A percentile compares a stretch with the other conserved stretches of the same genome.
phyloP scores from a whole-genome alignment of 1,140 invertebrate genomes.

The Apocrypta bakeri region DNA sequence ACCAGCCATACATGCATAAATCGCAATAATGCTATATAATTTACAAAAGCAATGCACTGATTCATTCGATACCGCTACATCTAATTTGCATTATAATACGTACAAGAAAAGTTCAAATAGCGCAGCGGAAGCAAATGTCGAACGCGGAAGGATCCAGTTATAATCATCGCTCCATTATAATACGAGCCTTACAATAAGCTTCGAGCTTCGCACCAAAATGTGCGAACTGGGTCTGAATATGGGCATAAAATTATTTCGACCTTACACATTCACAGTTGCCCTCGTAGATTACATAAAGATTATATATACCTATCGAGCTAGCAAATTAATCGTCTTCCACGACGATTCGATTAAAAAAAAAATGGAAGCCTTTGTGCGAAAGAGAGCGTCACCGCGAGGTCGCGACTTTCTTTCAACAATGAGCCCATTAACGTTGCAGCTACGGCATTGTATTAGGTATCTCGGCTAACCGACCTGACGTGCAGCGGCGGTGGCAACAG shows the following conservation, averaged over 20 bases:
- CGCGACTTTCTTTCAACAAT: conserved; percentile 24
- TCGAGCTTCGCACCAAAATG: background rate
- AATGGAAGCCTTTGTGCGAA: background rate
- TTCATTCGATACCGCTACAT: background rate
- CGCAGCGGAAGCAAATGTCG: background rate
- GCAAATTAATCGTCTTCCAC: background rate
- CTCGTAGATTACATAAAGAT: too few relatives aligned
- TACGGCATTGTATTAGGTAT: background rate
- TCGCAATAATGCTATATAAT: too few relatives aligned
- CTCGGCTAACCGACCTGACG: conserved; percentile 16
- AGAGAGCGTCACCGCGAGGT: conserved; percentile 19
- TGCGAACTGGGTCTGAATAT: background rate
- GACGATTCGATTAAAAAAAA: background rate
- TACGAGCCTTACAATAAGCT: background rate
- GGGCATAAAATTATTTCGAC: background rate
- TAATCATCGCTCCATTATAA: background rate
- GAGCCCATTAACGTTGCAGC: conserved; percentile 15
- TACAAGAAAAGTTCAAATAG: background rate
- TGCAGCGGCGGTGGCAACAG: background rate
- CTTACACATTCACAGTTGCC: too few relatives aligned
- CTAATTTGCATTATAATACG: background rate
- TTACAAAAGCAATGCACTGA: too few relatives aligned
- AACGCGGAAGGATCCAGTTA: background rate
- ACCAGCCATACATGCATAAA: too few relatives aligned
- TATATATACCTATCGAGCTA: background rate